phyloP scores from a whole-genome alignment of 2,888 invertebrate genomes.

The Hemistola chrysoprasaria region DNA sequence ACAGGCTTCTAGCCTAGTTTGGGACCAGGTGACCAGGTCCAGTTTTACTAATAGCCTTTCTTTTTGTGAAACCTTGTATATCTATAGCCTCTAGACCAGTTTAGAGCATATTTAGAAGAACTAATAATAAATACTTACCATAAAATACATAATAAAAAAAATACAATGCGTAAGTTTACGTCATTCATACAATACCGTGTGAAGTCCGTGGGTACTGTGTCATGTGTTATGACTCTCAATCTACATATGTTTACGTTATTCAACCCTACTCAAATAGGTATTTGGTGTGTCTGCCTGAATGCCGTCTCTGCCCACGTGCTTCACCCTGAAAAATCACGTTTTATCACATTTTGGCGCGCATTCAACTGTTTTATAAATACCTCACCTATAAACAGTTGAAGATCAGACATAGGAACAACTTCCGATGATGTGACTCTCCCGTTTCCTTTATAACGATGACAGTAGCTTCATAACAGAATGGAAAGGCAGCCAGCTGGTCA shows the following conservation, averaged over 20 bases:
- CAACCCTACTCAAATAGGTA: slow-evolving; percentile 47
- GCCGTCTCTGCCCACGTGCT: slow-evolving; percentile 58
- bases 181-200: slow-evolving; percentile 26
- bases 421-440: slow-evolving; percentile 39
- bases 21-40: too few relatives aligned
- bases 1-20: too few relatives aligned
- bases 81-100: too few relatives aligned
- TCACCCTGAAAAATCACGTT: slow-evolving; percentile 60
- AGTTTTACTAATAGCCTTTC: too few relatives aligned
- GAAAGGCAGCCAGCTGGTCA: too few relatives aligned
- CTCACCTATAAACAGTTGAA: slow-evolving; percentile 47
- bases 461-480: background rate
- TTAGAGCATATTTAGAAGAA: slow-evolving; percentile 1
- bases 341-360: slow-evolving; percentile 65
- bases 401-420: slow-evolving; percentile 47
- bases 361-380: slow-evolving; percentile 49
- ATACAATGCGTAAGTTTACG: slow-evolving; percentile 3
- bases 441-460: slow-evolving; percentile 29
- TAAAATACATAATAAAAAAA: too few relatives aligned
- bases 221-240: slow-evolving; percentile 14
- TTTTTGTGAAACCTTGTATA: too few relatives aligned
- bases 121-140: too few relatives aligned
- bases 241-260: slow-evolving; percentile 36
- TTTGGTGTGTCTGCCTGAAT: slow-evolving; percentile 43
- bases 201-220: slow-evolving; percentile 26